These are phyloP conservation scores for Syngnathus rostellatus DNA, from an alignment of 2,797 vertebrate species.

Conservation along the genomic window DNA sequence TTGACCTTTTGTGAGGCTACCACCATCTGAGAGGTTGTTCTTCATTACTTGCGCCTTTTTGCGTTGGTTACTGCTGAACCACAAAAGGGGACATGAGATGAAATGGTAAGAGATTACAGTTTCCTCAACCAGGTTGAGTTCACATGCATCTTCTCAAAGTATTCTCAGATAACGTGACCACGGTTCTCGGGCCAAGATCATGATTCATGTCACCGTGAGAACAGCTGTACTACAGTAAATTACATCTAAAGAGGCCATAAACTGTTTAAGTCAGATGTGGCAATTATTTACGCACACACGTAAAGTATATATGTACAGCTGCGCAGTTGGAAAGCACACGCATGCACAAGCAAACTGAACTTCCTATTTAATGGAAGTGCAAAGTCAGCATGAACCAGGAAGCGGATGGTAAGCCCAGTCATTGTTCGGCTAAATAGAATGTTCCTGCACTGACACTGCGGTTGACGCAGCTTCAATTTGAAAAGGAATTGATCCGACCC, in stretches of 20 bases:
- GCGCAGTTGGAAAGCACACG: background rate
- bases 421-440: constrained; percentile 7
- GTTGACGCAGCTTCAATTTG: background rate
- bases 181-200: background rate
- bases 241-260: background rate
- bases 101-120: constrained; percentile 47
- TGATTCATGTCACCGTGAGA: background rate
- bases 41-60: constrained; percentile 26
- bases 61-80: constrained; percentile 25
- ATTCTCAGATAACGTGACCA: background rate
- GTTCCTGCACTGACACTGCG: background rate
- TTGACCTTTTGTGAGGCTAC: constrained; percentile 62
- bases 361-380: constrained; percentile 24
- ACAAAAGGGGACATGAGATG: constrained; percentile 37
- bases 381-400: constrained; percentile 34
- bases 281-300: background rate
- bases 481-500: background rate
- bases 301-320: background rate
- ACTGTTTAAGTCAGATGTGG: background rate
- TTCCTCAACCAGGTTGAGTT: background rate
- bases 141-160: background rate
- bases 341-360: constrained; percentile 6
- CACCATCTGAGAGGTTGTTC: constrained; percentile 18
- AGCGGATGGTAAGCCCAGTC: constrained; percentile 11
- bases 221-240: background rate